Evolutionary conservation across 2,797 vertebrate genomes (phyloP).

Genomic region (Epinephelus awoara): DNA sequence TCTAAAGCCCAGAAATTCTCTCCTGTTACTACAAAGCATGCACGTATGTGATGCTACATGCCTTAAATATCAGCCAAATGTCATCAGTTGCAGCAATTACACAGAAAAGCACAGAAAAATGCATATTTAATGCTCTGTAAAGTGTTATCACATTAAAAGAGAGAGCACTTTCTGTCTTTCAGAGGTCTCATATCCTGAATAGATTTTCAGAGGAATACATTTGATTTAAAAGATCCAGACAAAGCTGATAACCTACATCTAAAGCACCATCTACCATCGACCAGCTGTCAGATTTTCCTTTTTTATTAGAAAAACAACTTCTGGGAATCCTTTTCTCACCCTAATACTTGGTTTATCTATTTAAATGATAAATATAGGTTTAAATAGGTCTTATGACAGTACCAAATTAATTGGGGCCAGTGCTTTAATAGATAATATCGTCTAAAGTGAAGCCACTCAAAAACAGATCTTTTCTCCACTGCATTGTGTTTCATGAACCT

Average conservation of each 20-base stretch:
- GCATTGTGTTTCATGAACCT: too few relatives aligned
- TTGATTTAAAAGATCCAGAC: neutral
- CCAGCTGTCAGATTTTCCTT: neutral
- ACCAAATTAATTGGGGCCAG: too few relatives aligned
- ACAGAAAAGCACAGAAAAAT: neutral
- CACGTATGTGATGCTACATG: neutral
- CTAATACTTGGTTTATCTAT: too few relatives aligned
- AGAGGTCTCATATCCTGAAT: neutral
- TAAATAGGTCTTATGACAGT: too few relatives aligned
- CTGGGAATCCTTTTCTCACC: too few relatives aligned
- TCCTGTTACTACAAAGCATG: slow-evolving; percentile 44
- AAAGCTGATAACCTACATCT: neutral
- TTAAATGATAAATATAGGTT: too few relatives aligned
- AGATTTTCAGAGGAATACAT: neutral
- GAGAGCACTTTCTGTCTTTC: neutral
- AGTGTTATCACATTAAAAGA: neutral
- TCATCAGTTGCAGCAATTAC: neutral
- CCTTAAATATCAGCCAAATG: neutral
- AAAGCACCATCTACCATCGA: neutral
- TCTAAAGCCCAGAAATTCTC: slow-evolving; percentile 48
- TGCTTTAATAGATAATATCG: too few relatives aligned
- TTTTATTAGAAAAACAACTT: too few relatives aligned
- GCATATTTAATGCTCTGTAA: neutral
- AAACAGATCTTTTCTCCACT: too few relatives aligned
- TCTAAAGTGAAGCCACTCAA: too few relatives aligned